phyloP scores from a whole-genome alignment of 2,797 vertebrate genomes.

The Mus caroli region DNA sequence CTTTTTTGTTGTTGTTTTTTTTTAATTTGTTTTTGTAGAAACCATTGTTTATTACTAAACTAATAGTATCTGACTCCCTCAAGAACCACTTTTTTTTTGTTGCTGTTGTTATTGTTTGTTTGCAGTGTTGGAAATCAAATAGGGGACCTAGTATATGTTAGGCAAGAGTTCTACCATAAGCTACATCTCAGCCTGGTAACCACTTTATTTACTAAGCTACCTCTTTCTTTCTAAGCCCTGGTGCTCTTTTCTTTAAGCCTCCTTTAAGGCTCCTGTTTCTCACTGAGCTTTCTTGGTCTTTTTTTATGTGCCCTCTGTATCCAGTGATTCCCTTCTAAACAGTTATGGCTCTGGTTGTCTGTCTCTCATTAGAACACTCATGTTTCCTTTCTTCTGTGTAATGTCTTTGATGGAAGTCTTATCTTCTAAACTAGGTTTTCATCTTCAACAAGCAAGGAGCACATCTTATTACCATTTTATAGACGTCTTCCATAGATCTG shows the following conservation, averaged over 20 bases:
- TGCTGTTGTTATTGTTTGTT: not conserved
- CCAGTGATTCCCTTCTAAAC: not conserved
- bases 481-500: constrained; percentile 62
- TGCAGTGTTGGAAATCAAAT: not conserved
- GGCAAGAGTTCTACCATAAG: not conserved
- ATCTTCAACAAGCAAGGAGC: constrained; percentile 64
- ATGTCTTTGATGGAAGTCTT: constrained; percentile 63
- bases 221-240: not conserved
- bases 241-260: not conserved
- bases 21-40: constrained; percentile 28
- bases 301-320: not conserved
- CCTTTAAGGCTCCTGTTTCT: not conserved
- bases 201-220: not conserved
- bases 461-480: constrained; percentile 77
- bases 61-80: constrained; percentile 12
- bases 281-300: not conserved
- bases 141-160: not conserved
- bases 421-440: constrained; percentile 29
- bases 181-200: not conserved
- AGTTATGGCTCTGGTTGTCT: not conserved
- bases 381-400: constrained; percentile 46
- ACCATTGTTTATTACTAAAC: constrained; percentile 5
- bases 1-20: not conserved
- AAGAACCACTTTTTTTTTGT: not conserved
- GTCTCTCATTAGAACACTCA: not conserved